Base-by-base conservation (phyloP, 2,888 invertebrate species). In the Aporophyla nigra region DNA sequence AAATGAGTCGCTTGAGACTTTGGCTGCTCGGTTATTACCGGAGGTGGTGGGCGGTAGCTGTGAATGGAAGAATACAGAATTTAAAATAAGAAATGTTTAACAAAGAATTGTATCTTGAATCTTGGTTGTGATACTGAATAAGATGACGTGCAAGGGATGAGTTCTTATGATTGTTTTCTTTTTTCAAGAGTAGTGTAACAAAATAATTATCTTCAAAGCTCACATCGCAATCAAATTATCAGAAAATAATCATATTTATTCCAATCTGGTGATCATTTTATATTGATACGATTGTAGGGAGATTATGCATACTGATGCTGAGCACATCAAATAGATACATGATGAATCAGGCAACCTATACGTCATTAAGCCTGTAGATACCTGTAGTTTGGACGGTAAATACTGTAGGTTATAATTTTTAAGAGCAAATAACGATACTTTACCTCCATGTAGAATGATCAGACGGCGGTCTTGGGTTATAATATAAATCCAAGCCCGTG, bases 1-100 rank as follows among this genome's bases (percentile, higher is more conserved):
- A 98, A 99, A 91, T 98, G 96, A 86, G 98, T 98, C 75, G 98
- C 97, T 82, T 97, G 95, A 27, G 98, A 97, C 92, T 99, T 98
- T 0, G 99, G 99, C 93, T 99, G 99, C 92, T 99, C 99, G 24
- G 99, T 99, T 86, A 99, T 98, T 24, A 99, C 99, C 14, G 98
- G 98, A 14, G 99, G 98, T 21, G 98, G 98, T 12, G 99, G 99
- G 86, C 98, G 98, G 92, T 98, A 98, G 76, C 97, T 97, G 83
- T 53, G 19, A 27, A 74, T 24, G 21, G 2, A 49, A 43, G 0
- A 46, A 51, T n/a, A 14, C 5, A 27, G 5, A 19, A n/a, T 1
- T 24, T 27, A 16, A 16, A 49, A 33, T 27, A 62, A 7, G 12
- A 33, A 33, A 61, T 62, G 40, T 40, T 21, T 33, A 61, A 21